These are phyloP conservation scores for Ancistrus triradiatus DNA, from an alignment of 2,113 vertebrate genomes.

Conservation along the genomic window DNA sequence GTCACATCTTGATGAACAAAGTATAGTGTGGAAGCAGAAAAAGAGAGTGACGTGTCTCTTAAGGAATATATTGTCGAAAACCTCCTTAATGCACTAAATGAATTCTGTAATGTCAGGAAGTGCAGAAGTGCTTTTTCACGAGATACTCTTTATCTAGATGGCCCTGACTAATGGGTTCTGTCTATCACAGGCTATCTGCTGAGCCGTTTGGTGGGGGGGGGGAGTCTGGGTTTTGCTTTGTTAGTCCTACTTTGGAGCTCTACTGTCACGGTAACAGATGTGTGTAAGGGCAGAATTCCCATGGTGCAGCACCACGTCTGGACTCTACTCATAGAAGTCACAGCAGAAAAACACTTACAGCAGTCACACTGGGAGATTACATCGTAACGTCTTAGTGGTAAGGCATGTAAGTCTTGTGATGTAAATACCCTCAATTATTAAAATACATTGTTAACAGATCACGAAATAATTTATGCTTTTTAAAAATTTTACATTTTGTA, in stretches of 20 bases:
- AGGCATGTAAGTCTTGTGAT: no score
- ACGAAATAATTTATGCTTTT: no score
- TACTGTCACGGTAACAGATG: conserved; percentile 17
- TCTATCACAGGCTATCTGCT: no score
- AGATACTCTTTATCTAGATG: conserved; percentile 7
- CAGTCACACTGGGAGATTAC: no score
- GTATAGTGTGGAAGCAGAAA: not conserved
- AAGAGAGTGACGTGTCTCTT: not conserved
- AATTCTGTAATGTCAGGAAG: not conserved
- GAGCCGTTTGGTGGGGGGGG: no score
- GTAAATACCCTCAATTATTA: no score
- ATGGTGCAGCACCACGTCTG: conserved; percentile 20
- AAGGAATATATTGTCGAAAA: not conserved
- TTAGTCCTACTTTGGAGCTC: no score
- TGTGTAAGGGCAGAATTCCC: not conserved
- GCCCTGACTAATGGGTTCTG: conserved; percentile 19
- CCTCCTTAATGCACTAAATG: not conserved
- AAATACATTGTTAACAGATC: no score
- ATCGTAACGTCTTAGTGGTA: no score
- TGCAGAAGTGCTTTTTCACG: conserved; percentile 2
- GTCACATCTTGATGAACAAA: not conserved
- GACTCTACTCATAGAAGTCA: not conserved
- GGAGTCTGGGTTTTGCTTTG: no score
- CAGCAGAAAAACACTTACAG: no score
- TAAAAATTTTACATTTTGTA: no score